Evolutionary conservation across 2,888 invertebrate genomes (phyloP).

Genomic region (Melieria picta): DNA sequence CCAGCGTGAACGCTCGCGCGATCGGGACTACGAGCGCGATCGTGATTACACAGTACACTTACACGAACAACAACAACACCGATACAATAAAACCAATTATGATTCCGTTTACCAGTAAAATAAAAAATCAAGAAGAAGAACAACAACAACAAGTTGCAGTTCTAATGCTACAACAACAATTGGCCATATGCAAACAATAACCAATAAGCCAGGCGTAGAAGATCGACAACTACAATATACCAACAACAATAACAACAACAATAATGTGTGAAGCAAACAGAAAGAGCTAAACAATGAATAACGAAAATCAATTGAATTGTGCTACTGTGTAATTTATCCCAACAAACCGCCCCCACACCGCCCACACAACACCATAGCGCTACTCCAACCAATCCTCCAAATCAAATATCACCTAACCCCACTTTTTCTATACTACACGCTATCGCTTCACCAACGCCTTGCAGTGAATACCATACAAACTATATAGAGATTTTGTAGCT

Average conservation of each 20-base stretch:
- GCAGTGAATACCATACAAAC: too few species aligned
- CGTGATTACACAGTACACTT: conserved; percentile 35
- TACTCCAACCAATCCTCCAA: conserved; percentile 2
- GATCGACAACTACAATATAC: conserved; percentile 6
- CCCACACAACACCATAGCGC: neutral
- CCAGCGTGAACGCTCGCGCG: neutral
- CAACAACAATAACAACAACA: conserved; percentile 25
- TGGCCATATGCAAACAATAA: conserved; percentile 5
- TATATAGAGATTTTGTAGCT: too few species aligned
- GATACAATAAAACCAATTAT: conserved; percentile 57
- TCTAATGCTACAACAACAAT: conserved; percentile 19
- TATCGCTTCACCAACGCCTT: too few species aligned
- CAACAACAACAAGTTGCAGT: conserved; percentile 2
- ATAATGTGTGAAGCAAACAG: conserved; percentile 1
- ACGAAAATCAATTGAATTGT: conserved; percentile 18
- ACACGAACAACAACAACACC: conserved; percentile 49
- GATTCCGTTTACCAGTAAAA: conserved; percentile 63
- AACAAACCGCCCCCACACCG: neutral
- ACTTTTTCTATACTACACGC: too few species aligned
- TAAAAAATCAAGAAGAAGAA: conserved; percentile 5
- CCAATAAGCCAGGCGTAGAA: too few species aligned
- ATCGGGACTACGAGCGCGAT: conserved; percentile 5
- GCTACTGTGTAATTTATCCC: conserved; percentile 14
- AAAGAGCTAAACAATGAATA: neutral
- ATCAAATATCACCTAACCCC: neutral